Base-by-base conservation (phyloP, 2,797 vertebrate genomes). In the Hapalemur alaotrensis region DNA sequence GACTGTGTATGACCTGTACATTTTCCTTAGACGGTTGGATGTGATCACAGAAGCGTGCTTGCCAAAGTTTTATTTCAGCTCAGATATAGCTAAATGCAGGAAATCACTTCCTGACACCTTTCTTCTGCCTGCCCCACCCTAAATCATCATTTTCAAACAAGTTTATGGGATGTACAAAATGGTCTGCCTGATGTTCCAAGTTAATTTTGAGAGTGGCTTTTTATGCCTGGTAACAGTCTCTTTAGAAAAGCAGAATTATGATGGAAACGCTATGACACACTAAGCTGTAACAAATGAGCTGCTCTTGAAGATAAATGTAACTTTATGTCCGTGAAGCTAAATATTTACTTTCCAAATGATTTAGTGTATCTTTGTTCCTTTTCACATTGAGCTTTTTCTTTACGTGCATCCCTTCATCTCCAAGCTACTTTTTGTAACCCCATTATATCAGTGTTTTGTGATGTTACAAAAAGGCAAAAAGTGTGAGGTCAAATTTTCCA, bases 401-500 rank as follows among this genome's bases (percentile, higher is more conserved):
- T 96, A 46, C 67, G 35, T 98, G 61, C 69, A 94, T 98, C 96
- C 57, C 97, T 98, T 97, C 94, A 98, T 98, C 95, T 96, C 82
- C 96, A 97, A 96, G 97, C 93, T 98, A 94, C 93, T 97, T 97
- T 97, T 97, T 96, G 89, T 96, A 92, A 79, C 88, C 93, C 86
- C 95, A 89, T 96, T 98, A 96, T 98, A 97, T 98, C 81, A 52
- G 97, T 98, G 95, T 99, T 98, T 97, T 98, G 97, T 98, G 98
- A 98, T 98, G 98, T 98, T 98, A 98, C 98, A 98, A 97, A 98
- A 98, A 98, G 98, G 97, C 97, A 96, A 95, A 96, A 97, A 97
- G 90, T 93, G 91, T 98, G 98, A 98, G 98, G 98, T 99, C 98
- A 98, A 98, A 97, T 95, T 98, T 99, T 99, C 99, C 99, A 98